A percentile compares a stretch with the other conserved stretches of the same genome.
Conservation (phyloP, 2,113 vertebrate genomes). For the Nothocercus nigrocapillus region DNA sequence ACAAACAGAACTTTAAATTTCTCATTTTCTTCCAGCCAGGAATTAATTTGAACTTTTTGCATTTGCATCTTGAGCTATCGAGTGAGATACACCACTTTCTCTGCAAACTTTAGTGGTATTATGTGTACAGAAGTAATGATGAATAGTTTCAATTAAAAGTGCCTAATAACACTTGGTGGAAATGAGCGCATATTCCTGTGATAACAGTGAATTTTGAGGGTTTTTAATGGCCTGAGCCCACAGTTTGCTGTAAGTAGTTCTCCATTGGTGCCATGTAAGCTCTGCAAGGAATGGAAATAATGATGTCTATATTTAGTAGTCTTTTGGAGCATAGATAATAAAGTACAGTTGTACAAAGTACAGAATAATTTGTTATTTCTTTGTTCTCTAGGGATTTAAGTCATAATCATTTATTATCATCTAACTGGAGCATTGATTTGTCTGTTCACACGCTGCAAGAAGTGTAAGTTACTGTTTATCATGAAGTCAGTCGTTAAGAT, state of each 20-base stretch:
- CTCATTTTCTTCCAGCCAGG: background rate
- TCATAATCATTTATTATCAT: conserved; percentile 77
- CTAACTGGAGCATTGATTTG: conserved; percentile 78
- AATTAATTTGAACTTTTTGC: background rate
- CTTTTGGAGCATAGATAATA: background rate
- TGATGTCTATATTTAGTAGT: background rate
- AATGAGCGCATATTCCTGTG: background rate
- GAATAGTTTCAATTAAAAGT: background rate
- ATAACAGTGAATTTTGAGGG: background rate
- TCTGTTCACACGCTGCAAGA: conserved; percentile 77
- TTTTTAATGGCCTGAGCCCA: background rate
- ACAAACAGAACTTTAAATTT: background rate
- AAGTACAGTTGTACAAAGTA: background rate
- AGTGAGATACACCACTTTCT: background rate
- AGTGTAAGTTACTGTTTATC: conserved; percentile 78
- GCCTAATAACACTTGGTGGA: background rate
- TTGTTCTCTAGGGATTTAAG: conserved; percentile 80
- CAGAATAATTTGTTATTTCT: conserved; percentile 21
- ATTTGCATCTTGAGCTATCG: background rate
- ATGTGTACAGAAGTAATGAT: background rate
- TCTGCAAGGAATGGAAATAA: background rate
- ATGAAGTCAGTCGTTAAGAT: background rate
- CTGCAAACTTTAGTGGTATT: background rate
- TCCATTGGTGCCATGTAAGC: background rate
- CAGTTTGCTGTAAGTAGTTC: background rate